Conservation (phyloP, 2,797 vertebrate species). For the Acanthornis magna region DNA sequence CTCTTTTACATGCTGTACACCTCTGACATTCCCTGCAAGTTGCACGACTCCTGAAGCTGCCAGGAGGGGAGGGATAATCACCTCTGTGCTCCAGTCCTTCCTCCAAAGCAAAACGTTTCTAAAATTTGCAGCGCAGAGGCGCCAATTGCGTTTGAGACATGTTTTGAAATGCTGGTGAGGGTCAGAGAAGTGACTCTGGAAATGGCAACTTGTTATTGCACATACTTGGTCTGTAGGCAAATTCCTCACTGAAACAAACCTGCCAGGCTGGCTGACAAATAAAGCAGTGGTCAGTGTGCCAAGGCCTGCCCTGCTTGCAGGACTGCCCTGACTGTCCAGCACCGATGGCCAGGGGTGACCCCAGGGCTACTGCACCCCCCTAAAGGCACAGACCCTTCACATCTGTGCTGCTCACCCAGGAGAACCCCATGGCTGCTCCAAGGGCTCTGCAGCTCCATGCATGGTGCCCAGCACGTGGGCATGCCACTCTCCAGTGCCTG, state of each 20-base stretch:
- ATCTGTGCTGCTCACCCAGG: background rate
- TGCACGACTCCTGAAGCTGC: background rate
- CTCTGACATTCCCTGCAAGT: constrained; percentile 24
- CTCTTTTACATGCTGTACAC: constrained; percentile 17
- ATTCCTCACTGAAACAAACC: background rate
- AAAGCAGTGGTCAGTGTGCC: background rate
- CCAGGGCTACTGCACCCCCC: background rate
- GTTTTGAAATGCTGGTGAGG: constrained; percentile 3
- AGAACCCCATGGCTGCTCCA: accelerated
- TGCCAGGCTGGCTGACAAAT: background rate
- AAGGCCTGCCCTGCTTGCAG: background rate
- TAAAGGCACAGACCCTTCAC: background rate
- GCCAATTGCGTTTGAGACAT: background rate
- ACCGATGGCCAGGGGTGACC: background rate
- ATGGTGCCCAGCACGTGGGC: background rate
- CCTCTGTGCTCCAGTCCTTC: constrained; percentile 24
- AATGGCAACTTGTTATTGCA: constrained; percentile 13
- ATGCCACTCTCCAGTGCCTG: background rate
- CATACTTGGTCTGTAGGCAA: background rate
- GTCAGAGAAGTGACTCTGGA: constrained; percentile 26
- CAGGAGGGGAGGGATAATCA: constrained; percentile 39
- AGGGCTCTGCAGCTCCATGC: background rate
- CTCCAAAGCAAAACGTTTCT: constrained; percentile 48
- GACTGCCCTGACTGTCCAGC: background rate
- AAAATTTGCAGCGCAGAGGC: constrained; percentile 14